Evolutionary conservation across 2,888 invertebrate genomes (phyloP), one percentile per base, ranked within the genome.

Genomic region (Melanostoma mellinum): DNA sequence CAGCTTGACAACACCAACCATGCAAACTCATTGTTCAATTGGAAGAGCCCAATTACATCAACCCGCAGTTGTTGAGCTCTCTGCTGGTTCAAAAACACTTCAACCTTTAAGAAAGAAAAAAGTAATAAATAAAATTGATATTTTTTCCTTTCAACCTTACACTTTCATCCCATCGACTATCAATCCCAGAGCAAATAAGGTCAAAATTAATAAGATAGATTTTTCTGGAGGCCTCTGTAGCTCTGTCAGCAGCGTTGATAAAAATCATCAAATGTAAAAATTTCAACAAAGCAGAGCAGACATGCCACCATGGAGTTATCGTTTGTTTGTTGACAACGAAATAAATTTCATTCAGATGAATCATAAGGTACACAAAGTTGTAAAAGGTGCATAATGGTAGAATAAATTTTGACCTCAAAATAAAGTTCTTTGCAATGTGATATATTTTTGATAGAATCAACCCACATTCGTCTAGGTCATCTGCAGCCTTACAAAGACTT

Each of bases 91-190:
- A 89, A 71, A 86, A 89, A 89, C 3, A 58, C 38, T 63, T 86
- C 86, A 32, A 86, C 86, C 87, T 87, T 42, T 4, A 55, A 50
- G 50, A 35, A 55, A 48, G 50, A 35, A 53, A 2, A 75, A 40
- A 33, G 56, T 10, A 35, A 5, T 3, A 0, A 6, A 6, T 20
- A 4, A 3, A 48, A 48, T 10, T 38, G n/a, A 33, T 2, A 1
- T 20, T 3, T 5, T 55, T 1, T n/a, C 4, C 6, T 46, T 38
- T 55, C 5, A 33, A 33, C 86, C 88, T 82, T 85, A 89, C 89
- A 72, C 89, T 89, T 20, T 86, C 85, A 65, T 89, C 88, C 89
- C 89, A 89, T 0, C 89, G 87, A 10, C 69, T 76, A 86, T 89
- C 89, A 1, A 89, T 87, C 33, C 88, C 89, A 6, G 87, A 86